A percentile compares a stretch with the other conserved stretches of the same genome.
Evolutionary conservation across 2,888 invertebrate species (phyloP).

Genomic region (Trissonchulus latispiculum): DNA sequence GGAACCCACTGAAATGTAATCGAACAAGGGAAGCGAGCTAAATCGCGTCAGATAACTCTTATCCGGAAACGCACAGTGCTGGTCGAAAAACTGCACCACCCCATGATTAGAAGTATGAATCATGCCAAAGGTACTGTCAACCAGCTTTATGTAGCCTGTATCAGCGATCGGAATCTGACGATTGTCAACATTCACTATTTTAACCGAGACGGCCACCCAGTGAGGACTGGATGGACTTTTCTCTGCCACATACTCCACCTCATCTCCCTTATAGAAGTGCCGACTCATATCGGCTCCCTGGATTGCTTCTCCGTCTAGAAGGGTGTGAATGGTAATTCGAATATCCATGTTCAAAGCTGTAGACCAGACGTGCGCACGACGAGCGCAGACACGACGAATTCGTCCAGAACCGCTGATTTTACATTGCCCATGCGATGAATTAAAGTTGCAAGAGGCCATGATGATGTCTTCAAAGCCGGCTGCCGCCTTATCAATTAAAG

Average conservation of each 20-base stretch:
- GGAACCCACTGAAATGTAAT: neutral
- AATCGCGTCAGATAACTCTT: neutral
- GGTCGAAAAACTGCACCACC: neutral
- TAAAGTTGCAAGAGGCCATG: too few relatives aligned
- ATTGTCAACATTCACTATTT: neutral
- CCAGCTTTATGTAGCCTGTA: neutral
- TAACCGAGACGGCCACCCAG: neutral
- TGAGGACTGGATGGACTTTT: neutral
- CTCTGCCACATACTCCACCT: neutral
- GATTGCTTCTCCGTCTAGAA: neutral
- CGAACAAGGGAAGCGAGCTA: neutral
- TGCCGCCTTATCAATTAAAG: too few relatives aligned
- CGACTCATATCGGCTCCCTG: neutral
- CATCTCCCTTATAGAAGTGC: neutral
- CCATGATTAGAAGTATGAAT: neutral
- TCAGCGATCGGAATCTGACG: neutral
- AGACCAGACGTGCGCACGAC: too few relatives aligned
- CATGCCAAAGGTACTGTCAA: neutral
- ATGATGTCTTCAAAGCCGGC: too few relatives aligned
- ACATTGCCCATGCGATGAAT: too few relatives aligned
- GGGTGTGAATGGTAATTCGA: neutral
- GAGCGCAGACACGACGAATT: too few relatives aligned
- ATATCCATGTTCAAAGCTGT: too few relatives aligned
- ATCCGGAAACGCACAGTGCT: neutral
- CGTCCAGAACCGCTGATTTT: too few relatives aligned